Evolutionary conservation across 2,113 vertebrate species (phyloP).

Genomic region (Psophia crepitans): DNA sequence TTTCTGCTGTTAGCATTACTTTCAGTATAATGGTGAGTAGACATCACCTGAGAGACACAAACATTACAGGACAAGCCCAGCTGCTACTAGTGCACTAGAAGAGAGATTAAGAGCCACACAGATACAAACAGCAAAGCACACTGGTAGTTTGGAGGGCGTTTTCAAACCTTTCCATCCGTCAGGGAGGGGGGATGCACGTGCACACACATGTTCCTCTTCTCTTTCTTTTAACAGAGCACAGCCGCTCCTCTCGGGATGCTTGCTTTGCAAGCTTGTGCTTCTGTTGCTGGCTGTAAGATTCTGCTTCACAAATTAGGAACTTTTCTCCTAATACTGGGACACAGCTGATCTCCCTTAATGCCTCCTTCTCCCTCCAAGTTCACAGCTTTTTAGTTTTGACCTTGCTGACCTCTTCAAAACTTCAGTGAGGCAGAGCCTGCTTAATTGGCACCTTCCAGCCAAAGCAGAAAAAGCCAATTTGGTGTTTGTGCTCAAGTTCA

Average conservation of each 20-base stretch:
- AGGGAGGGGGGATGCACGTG: rapidly evolving
- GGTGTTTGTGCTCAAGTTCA: background rate
- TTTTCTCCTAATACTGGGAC: background rate
- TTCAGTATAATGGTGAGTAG: background rate
- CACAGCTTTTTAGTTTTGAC: background rate
- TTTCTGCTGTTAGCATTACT: background rate
- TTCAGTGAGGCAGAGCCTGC: background rate
- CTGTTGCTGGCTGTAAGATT: background rate
- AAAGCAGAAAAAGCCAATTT: background rate
- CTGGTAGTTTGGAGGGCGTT: background rate
- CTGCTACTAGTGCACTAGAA: background rate
- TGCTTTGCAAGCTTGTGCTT: background rate
- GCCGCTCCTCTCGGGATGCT: background rate
- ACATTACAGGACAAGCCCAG: background rate
- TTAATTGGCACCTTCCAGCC: background rate
- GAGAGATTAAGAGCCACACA: background rate
- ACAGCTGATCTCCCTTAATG: background rate
- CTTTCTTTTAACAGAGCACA: background rate
- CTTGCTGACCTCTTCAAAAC: background rate
- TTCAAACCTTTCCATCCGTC: background rate
- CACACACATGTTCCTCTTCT: rapidly evolving
- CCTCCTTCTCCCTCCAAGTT: background rate
- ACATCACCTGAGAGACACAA: background rate
- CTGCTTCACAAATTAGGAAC: background rate
- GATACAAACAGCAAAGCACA: background rate